Percentiles rank a stretch among this genome's conserved stretches.
phyloP scores from a whole-genome alignment of 2,797 vertebrate genomes.

The Argyrosomus regius region DNA sequence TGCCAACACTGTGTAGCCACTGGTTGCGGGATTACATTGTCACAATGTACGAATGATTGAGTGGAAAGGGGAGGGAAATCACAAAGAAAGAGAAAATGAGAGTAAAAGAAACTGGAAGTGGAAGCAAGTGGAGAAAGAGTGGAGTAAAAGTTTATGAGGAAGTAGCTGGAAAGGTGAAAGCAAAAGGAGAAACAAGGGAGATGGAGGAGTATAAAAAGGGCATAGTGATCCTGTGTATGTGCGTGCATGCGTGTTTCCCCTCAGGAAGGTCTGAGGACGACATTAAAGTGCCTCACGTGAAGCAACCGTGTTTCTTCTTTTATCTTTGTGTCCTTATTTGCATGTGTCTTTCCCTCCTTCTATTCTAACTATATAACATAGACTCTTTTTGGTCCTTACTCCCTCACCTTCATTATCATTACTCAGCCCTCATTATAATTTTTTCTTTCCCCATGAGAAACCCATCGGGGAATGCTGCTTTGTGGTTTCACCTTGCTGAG shows the following conservation, averaged over 20 bases:
- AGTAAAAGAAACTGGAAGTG: conserved; percentile 12
- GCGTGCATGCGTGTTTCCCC: not conserved
- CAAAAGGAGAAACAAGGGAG: conserved; percentile 35
- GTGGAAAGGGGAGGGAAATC: conserved; percentile 2
- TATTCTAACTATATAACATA: not conserved
- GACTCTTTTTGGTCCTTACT: not conserved
- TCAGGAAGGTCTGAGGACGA: conserved; percentile 30
- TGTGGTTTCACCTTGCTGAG: conserved; percentile 7
- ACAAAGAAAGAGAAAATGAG: conserved; percentile 3
- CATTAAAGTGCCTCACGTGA: conserved; percentile 17
- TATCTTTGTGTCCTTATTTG: conserved; percentile 5
- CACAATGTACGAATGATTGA: conserved; percentile 47
- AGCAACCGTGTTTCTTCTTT: not conserved
- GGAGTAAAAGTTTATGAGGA: conserved; percentile 17
- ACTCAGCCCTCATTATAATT: not conserved
- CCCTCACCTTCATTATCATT: not conserved
- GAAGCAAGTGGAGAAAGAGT: not conserved
- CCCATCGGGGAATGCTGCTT: not conserved
- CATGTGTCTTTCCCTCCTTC: not conserved
- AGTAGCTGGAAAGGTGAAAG: conserved; percentile 26
- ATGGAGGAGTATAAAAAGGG: conserved; percentile 5
- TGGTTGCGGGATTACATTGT: conserved; percentile 64
- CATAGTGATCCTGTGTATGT: not conserved
- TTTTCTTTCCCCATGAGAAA: conserved; percentile 6
- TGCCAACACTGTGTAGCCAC: conserved; percentile 58